A percentile compares a stretch with the other conserved stretches of the same genome.
phyloP scores from a whole-genome alignment of 2,113 vertebrate species.

The Burhinus bistriatus region DNA sequence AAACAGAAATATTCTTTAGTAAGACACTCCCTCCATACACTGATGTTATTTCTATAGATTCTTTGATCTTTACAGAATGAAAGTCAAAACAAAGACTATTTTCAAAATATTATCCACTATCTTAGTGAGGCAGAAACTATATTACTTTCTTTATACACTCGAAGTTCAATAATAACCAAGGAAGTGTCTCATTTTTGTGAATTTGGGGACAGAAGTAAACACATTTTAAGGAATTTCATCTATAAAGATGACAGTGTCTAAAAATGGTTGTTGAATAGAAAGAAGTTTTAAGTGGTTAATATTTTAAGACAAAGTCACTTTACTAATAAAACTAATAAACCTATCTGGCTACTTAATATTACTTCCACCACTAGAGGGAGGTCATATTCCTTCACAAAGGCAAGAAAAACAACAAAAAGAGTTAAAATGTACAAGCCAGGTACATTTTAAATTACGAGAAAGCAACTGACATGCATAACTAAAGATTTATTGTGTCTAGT shows the following conservation, averaged over 20 bases:
- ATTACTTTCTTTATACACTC: not conserved
- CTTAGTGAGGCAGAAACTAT: not conserved
- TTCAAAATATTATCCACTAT: not conserved
- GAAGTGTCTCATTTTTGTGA: not conserved
- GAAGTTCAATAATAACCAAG: not conserved
- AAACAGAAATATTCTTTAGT: not conserved
- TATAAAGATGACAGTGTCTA: not conserved
- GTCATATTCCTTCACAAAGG: not conserved
- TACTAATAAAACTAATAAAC: not conserved
- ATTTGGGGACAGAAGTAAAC: not conserved
- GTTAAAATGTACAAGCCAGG: not conserved
- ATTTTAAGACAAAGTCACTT: not conserved
- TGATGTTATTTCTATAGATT: not conserved
- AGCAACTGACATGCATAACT: not conserved
- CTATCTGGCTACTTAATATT: not conserved
- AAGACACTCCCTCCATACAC: not conserved
- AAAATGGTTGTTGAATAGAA: not conserved
- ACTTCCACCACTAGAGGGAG: slow-evolving; percentile 34
- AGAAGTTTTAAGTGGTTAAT: not conserved
- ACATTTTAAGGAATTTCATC: not conserved
- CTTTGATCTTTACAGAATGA: not conserved
- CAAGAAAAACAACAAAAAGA: not conserved
- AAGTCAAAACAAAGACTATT: not conserved
- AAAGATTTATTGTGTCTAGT: not conserved
- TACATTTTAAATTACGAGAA: not conserved